Evolutionary conservation across 1,140 invertebrate species (phyloP), one percentile per base, ranked within the genome.

Genomic region (Oncopodura yosiiana): DNA sequence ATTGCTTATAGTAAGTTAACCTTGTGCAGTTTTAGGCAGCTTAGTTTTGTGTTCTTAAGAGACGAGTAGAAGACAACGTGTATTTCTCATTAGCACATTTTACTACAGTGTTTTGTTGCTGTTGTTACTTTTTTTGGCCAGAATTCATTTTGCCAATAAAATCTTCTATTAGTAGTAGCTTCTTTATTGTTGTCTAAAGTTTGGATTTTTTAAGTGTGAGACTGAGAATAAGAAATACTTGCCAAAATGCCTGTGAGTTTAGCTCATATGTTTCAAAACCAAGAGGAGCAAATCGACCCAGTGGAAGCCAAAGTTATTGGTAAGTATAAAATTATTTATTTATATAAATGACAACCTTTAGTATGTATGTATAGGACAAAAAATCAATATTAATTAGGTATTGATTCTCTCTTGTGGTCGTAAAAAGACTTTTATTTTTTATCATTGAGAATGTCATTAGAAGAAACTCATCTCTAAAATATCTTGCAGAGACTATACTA

Each of bases 261-360:
- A 3, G 26, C 46, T 1, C 53, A 59, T 24, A 37, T 63, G 18
- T 60, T 63, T 36, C 27, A 49, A 42, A 51, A 36, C n/a, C 49
- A 43, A 18, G 57, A 63, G 11, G 61, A 63, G 41, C 26, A 58
- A 14, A 14, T 24, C 2, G 53, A 55, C n/a, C 54, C 53, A 0
- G 61, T 60, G 34, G 54, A 55, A 42, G 26, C 41, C 3, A 19
- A 26, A 11, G 42, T 63, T 21, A 19, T 42, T 50, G 61, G 61
- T 63, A 51, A 29, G n/a, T 6, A 41, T 42, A 36, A 26, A 26
- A 49, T 9, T 8, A 4, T 45, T 45, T 9, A 39, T 19, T 9
- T 14, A n/a, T n/a, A n/a, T n/a, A n/a, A n/a, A n/a, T n/a, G n/a
- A n/a, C n/a, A n/a, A n/a, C n/a, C n/a, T n/a, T n/a, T n/a, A n/a